phyloP scores from a whole-genome alignment of 2,797 vertebrate species.

The Austrolebias charrua region DNA sequence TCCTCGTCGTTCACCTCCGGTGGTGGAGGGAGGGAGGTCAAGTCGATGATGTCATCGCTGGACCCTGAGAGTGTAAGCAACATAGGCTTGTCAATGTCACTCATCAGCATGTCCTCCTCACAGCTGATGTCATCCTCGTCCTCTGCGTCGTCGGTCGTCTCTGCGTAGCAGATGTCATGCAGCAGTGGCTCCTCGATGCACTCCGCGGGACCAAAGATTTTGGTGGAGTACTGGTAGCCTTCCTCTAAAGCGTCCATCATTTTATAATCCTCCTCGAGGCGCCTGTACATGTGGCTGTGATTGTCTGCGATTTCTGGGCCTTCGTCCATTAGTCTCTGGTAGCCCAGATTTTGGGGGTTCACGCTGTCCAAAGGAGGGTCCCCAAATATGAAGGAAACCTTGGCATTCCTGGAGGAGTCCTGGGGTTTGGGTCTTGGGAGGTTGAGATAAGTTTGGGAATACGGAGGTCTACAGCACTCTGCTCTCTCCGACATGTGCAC shows the following conservation, averaged over 20 bases:
- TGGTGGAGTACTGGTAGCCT: conserved; percentile 87
- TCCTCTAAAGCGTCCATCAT: conserved; percentile 87
- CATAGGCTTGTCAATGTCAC: conserved; percentile 87
- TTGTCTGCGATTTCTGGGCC: conserved; percentile 88
- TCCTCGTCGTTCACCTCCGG: conserved; percentile 92
- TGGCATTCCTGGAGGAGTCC: conserved; percentile 89
- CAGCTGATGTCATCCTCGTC: conserved; percentile 98
- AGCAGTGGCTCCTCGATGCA: conserved; percentile 95
- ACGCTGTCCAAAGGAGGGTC: conserved; percentile 88
- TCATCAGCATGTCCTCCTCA: conserved; percentile 91
- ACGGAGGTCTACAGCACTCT: conserved; percentile 82
- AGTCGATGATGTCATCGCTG: conserved; percentile 97
- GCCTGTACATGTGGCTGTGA: conserved; percentile 87
- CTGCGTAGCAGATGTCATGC: conserved; percentile 96
- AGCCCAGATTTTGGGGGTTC: conserved; percentile 91
- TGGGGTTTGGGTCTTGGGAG: conserved; percentile 87
- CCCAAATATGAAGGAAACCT: conserved; percentile 98
- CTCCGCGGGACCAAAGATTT: conserved; percentile 89
- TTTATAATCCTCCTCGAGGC: conserved; percentile 89
- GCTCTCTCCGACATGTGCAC: conserved; percentile 79
- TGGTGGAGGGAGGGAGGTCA: conserved; percentile 95
- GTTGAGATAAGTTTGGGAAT: conserved; percentile 82
- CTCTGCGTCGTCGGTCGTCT: conserved; percentile 95
- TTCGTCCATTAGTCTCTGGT: conserved; percentile 94
- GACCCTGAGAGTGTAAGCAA: conserved; percentile 93